Evolutionary conservation across 1,140 invertebrate genomes (phyloP).

Genomic region (Dendroctonus ponderosae): DNA sequence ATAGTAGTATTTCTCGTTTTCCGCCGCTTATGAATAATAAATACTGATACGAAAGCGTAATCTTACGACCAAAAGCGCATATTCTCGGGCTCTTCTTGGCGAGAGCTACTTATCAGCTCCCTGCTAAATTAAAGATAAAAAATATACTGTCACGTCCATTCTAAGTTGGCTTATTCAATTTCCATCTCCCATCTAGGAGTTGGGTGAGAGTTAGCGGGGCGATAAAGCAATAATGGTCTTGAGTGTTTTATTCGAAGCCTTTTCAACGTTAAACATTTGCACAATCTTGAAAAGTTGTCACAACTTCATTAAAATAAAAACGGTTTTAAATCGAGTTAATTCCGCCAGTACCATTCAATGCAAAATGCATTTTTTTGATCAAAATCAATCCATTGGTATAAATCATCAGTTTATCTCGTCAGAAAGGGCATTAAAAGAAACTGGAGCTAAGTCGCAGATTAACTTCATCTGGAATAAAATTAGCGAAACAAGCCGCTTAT

Average conservation of each 20-base stretch:
- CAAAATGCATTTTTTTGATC: too few species aligned
- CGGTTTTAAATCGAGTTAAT: too few species aligned
- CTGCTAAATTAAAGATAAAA: slow-evolving; percentile 53
- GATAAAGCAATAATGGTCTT: slow-evolving; percentile 25
- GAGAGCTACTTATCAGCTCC: slow-evolving; percentile 47
- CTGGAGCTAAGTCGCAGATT: slow-evolving; percentile 23
- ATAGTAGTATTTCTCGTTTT: slow-evolving; percentile 49
- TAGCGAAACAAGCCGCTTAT: slow-evolving; percentile 33
- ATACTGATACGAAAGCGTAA: slow-evolving; percentile 49
- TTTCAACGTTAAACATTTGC: neutral
- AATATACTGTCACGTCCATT: slow-evolving; percentile 51
- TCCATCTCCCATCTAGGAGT: slow-evolving; percentile 39
- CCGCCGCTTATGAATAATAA: slow-evolving; percentile 50
- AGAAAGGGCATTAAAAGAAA: neutral
- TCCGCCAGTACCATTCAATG: too few species aligned
- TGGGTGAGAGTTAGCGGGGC: slow-evolving; percentile 18
- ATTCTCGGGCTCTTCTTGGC: slow-evolving; percentile 41
- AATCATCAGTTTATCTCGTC: too few species aligned
- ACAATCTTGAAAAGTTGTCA: neutral
- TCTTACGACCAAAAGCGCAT: slow-evolving; percentile 42
- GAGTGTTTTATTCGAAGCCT: slow-evolving; percentile 11
- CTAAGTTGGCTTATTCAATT: slow-evolving; percentile 49
- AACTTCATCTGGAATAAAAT: slow-evolving; percentile 40
- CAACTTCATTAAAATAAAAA: too few species aligned
- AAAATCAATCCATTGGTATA: too few species aligned